Percentiles rank a stretch among this genome's conserved stretches.
Conservation (phyloP, 2,888 invertebrate species). For the Shargacucullia verbasci region DNA sequence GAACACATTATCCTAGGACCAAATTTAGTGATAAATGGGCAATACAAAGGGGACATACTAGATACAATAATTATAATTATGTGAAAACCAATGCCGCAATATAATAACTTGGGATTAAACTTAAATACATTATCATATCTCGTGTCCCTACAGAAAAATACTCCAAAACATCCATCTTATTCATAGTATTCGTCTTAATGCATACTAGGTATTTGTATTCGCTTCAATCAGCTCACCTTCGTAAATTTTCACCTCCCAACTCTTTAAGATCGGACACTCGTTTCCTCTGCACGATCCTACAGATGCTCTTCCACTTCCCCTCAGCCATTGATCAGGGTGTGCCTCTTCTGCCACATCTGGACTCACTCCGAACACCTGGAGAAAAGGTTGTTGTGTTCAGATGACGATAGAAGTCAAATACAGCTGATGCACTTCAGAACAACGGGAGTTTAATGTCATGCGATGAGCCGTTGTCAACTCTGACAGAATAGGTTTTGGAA, state of each 20-base stretch:
- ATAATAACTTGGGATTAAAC: no score
- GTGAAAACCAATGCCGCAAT: no score
- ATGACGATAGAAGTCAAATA: neutral
- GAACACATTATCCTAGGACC: no score
- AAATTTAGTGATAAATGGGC: no score
- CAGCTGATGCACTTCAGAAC: constrained; percentile 10
- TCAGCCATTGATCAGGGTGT: constrained; percentile 75
- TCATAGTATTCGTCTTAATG: no score
- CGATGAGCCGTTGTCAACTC: constrained; percentile 10
- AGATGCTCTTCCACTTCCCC: constrained; percentile 68
- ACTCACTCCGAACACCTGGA: constrained; percentile 50
- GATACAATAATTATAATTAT: no score
- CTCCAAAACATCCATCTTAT: no score
- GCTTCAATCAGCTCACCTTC: constrained; percentile 64
- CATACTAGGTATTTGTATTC: no score
- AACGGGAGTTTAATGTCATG: neutral
- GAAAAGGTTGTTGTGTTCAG: constrained; percentile 13
- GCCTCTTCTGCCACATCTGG: constrained; percentile 62
- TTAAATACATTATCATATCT: no score
- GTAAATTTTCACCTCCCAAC: constrained; percentile 67
- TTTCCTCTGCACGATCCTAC: constrained; percentile 66
- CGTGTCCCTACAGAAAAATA: no score
- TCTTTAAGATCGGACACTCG: constrained; percentile 64
- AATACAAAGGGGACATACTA: no score
- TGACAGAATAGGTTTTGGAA: no score